A percentile compares a stretch with the other conserved stretches of the same genome.
Conservation (phyloP, 92 coral and sea anemone species). For the Porites divaricata region DNA sequence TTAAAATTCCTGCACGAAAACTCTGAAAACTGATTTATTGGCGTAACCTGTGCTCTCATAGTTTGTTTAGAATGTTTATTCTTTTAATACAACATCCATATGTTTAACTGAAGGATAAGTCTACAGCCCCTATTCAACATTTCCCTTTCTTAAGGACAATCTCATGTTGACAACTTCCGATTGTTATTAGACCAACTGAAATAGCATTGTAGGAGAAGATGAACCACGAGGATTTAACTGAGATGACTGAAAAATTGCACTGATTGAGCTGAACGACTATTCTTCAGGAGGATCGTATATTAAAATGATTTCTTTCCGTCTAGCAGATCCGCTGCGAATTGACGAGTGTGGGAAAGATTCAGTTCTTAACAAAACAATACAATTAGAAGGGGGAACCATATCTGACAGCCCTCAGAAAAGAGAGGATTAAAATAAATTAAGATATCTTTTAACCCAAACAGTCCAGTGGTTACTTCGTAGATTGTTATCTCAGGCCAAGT, state of each 20-base stretch:
- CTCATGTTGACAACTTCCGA: slow-evolving; percentile 26
- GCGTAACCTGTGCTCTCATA: neutral
- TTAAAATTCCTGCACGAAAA: slow-evolving; percentile 3
- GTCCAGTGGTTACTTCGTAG: neutral
- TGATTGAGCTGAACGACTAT: too few species aligned
- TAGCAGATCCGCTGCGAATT: too few species aligned
- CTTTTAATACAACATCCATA: neutral
- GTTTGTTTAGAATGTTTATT: neutral
- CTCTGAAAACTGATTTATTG: neutral
- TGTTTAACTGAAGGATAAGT: neutral
- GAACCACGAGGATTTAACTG: neutral
- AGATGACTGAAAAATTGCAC: neutral
- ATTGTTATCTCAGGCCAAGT: slow-evolving; percentile 1
- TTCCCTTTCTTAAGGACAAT: slow-evolving; percentile 23
- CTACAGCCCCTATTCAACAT: neutral
- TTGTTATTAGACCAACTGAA: neutral
- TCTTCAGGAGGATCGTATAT: too few species aligned
- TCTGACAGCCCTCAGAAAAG: neutral
- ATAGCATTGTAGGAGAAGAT: neutral
- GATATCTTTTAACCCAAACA: slow-evolving; percentile 22
- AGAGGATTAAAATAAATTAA: neutral
- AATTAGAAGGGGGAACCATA: slow-evolving; percentile 9
- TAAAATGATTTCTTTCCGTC: too few species aligned
- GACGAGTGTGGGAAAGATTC: slow-evolving; percentile 15
- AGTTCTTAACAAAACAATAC: neutral